Base-by-base conservation (phyloP, 2,113 vertebrate genomes). In the Notothenia coriiceps region DNA sequence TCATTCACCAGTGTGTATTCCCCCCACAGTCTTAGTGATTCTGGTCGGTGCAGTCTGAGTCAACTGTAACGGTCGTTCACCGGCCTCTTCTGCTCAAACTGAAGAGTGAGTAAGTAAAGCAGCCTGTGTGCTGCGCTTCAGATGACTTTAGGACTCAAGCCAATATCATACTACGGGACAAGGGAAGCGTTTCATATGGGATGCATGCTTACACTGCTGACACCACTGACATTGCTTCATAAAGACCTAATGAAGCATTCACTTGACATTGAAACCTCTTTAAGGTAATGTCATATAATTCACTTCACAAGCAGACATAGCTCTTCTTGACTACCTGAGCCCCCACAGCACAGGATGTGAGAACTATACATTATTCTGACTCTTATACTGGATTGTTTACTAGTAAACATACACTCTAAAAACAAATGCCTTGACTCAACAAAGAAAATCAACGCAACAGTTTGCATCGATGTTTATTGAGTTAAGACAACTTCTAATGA, bases 51-150 rank as follows among this genome's bases (percentile, higher is more conserved):
- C 8, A 33, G 55, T 54, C 64, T 51, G 73, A 80, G 47, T 79
- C 70, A 52, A 79, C 83, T 86, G 51, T 70, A 83, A 90, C 89
- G 85, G 85, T 80, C 66, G 33, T 75, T 86, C 71, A 63, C 13
- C 68, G 77, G 54, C 70, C 73, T 86, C 75, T 65, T 83, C 73
- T 66, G 70, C 63, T 82, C 80, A 84, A 86, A 77, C 64, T 86
- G 14, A 89, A 88, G 73, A 80, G 62, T 81, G 52, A 87, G 77
- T 71, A 54, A 81, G 79, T 81, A 80, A 74, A 81, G 67, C 80
- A 52, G 63, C 35, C 74, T 17, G 51, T 56, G 55, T 49, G 63
- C 56, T 54, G 67, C 3, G 18, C 68, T 15, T 14, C 56, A 54
- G 60, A 87, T 55, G 50, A 59, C 52, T 72, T 65, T 56, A 66